Conservation (phyloP, 2,113 vertebrate species). For the Kryptolebias marmoratus region DNA sequence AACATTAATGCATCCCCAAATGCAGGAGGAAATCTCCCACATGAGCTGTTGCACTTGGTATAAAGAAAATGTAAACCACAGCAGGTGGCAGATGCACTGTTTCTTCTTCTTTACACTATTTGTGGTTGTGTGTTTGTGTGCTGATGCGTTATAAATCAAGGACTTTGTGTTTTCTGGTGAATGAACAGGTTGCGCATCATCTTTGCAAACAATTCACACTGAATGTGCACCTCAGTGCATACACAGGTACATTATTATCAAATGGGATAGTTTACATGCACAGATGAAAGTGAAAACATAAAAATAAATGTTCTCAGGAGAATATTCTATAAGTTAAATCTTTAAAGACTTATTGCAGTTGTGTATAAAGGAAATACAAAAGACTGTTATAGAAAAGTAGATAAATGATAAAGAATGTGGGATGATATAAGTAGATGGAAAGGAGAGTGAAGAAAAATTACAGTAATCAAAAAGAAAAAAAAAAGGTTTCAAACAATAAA, state of each 20-base stretch:
- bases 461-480: background rate
- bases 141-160: conserved; percentile 37
- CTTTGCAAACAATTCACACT: conserved; percentile 4
- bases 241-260: background rate
- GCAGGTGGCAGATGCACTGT: conserved; percentile 48
- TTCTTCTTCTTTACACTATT: background rate
- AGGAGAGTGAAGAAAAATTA: conserved; percentile 11
- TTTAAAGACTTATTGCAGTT: conserved; percentile 9
- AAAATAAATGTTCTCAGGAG: background rate
- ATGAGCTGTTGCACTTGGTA: conserved; percentile 31
- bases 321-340: conserved; percentile 19
- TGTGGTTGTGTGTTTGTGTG: conserved; percentile 4
- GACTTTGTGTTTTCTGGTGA: conserved; percentile 43
- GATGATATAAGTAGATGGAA: background rate
- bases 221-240: background rate
- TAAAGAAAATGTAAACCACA: conserved; percentile 41
- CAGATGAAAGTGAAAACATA: conserved; percentile 7
- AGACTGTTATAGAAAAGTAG: conserved; percentile 24
- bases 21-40: conserved; percentile 34
- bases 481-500: background rate
- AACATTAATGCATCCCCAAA: conserved; percentile 25
- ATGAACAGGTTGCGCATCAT: conserved; percentile 47
- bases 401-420: background rate
- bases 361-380: background rate
- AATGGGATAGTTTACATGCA: background rate